Evolutionary conservation across 2,113 vertebrate genomes (phyloP), one percentile per base, ranked within the genome.

Genomic region (Amphiprion percula): DNA sequence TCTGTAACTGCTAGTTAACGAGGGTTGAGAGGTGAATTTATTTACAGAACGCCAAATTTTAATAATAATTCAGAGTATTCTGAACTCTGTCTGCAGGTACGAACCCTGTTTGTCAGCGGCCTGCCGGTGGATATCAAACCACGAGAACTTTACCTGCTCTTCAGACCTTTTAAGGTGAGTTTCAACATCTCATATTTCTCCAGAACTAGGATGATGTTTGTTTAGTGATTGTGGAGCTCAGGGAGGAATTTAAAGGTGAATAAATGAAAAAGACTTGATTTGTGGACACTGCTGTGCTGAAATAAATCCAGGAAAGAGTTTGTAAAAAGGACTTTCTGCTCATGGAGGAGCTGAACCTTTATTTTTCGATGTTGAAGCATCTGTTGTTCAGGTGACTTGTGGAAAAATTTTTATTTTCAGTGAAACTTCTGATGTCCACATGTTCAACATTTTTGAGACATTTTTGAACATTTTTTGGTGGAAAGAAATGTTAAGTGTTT

Each of bases 91-190:
- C 50, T 59, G 37, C 76, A 95, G 94, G 94, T 95, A 46, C 92
- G 98, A 75, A 99, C 98, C 0, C 95, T 99, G 68, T 99, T 99
- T 83, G 97, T 99, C 92, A 99, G 98, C 87, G 98, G 98, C 33
- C 95, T 99, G 65, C 98, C 98, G 7, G 96, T 98, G 76, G 98
- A 99, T 73, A 98, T 99, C 93, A 99, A 99, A 83, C 98, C 98
- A 65, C 95, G 98, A 90, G 98, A 99, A 82, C 97, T 99, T 44
- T 99, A 99, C 88, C 95, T 99, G 67, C 96, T 99, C 54, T 99
- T 99, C 90, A 95, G 98, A 93, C 98, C 98, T 0, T 99, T 99
- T 87, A 98, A 99, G 97, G 98, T 97, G 89, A 94, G 94, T 64
- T 15, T 7, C 33, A 10, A 19, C 39, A 12, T 49, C 30, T 61